These are phyloP conservation scores for Psilanteris sp. DNA, from an alignment of 1,140 invertebrate species.

Conservation along the genomic window DNA sequence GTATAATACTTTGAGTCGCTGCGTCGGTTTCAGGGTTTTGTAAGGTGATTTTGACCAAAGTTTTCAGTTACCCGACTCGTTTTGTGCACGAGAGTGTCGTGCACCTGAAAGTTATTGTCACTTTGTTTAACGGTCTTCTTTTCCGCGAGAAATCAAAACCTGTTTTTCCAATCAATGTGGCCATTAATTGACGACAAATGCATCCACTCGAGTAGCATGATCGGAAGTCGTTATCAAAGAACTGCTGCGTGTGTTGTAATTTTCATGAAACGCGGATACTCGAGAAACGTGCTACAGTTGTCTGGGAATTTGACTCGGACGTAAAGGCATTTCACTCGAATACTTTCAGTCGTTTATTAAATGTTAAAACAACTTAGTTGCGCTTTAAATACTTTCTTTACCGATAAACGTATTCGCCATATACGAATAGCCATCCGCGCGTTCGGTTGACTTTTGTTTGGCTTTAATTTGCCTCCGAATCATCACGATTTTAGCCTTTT, in stretches of 20 bases:
- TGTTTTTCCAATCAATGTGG: slow-evolving; percentile 54
- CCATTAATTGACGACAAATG: slow-evolving; percentile 62
- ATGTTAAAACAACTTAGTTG: slow-evolving; percentile 32
- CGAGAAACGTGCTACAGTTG: slow-evolving; percentile 47
- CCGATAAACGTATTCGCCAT: too few species aligned
- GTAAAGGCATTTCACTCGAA: slow-evolving; percentile 41
- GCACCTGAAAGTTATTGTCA: slow-evolving; percentile 40
- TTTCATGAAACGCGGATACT: slow-evolving; percentile 60
- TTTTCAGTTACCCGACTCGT: too few species aligned
- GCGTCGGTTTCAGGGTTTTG: too few species aligned
- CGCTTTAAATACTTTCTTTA: slow-evolving; percentile 45
- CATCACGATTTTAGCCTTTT: too few species aligned
- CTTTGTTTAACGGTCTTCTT: slow-evolving; percentile 27
- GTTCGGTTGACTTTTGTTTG: too few species aligned
- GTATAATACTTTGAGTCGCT: too few species aligned
- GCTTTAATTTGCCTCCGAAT: too few species aligned
- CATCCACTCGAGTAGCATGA: slow-evolving; percentile 47
- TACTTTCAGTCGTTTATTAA: slow-evolving; percentile 35
- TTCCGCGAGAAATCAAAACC: slow-evolving; percentile 50
- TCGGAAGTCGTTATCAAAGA: slow-evolving; percentile 57
- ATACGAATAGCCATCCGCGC: too few species aligned
- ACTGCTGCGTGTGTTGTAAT: slow-evolving; percentile 50
- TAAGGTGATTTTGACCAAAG: too few species aligned
- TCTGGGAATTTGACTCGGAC: slow-evolving; percentile 39
- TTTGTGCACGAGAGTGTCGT: too few species aligned